Base-by-base conservation (phyloP, 2,888 invertebrate genomes). In the Frankliniella intonsa region DNA sequence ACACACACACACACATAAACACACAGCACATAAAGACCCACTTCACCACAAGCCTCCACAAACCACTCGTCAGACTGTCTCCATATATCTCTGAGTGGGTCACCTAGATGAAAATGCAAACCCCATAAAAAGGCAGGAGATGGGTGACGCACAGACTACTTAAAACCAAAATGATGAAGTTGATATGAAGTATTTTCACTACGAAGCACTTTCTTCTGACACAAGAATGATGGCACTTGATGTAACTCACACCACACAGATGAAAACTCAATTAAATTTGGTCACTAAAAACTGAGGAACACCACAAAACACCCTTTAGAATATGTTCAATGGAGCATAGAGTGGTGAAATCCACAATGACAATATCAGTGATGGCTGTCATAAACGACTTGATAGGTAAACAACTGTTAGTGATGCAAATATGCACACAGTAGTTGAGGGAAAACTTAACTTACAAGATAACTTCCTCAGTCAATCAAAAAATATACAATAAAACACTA, bases 401-500 rank as follows among this genome's bases (percentile, higher is more conserved):
- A 55, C 17, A 55, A 14, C 17, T 19, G 17, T 55, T 55, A 25
- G 62, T 19, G 69, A 76, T 8, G 25, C 69, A 76, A 76, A 22
- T 22, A 76, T 76, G 25, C 69, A 76, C 69, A 25, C 69, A 76
- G 69, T 38, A 38, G 38, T 38, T 38, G 62, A 62, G n/a, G 62
- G 8, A 62, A 62, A 62, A 76, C 69, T 76, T 25, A 22, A 76
- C 25, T 76, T 11, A 76, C 25, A 76, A 11, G 22, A 38, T 5
- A 38, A 76, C 25, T 76, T 76, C 19, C 25, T 76, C 69, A 76
- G 69, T 76, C 69, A 76, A 9, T 76, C 69, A 76, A 62, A 62
- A 76, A 22, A 76, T 76, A 76, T 76, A 76, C 25, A 76, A 76
- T 76, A 76, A 76, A 76, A 76, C 69, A 76, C 25, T 76, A 76